These are phyloP conservation scores for Scaptomyza hsui DNA, from an alignment of 1,140 invertebrate genomes.

Conservation along the genomic window DNA sequence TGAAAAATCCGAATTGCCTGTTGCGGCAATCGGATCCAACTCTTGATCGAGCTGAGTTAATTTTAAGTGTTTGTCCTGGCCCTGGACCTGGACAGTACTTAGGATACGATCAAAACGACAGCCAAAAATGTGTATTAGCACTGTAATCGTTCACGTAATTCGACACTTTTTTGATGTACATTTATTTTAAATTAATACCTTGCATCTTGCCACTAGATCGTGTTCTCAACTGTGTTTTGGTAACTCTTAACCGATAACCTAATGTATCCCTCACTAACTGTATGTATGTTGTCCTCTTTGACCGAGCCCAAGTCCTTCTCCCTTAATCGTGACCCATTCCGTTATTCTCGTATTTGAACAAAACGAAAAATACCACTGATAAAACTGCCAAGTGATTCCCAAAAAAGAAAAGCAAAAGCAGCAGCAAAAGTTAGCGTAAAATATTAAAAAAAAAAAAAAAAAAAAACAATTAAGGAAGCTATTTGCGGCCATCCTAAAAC, in stretches of 20 bases:
- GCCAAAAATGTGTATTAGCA: background rate
- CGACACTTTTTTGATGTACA: conserved; percentile 27
- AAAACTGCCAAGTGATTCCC: conserved; percentile 69
- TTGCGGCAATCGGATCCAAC: conserved; percentile 41
- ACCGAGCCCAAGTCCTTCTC: background rate
- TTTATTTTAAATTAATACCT: conserved; percentile 37
- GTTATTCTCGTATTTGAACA: conserved; percentile 8
- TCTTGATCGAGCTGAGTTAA: conserved; percentile 14
- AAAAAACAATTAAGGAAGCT: background rate
- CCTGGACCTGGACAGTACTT: background rate
- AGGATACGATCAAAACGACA: too few species aligned
- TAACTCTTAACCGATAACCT: conserved; percentile 41
- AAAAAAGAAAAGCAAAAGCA: conserved; percentile 18
- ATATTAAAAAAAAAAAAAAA: background rate
- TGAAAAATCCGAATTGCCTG: conserved; percentile 45
- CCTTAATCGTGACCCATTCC: background rate
- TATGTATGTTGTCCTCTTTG: background rate
- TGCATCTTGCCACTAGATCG: conserved; percentile 60
- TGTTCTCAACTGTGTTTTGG: conserved; percentile 48
- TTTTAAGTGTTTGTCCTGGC: background rate
- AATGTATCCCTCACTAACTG: conserved; percentile 49
- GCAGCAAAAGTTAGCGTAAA: conserved; percentile 11
- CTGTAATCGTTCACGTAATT: background rate
- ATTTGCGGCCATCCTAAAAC: background rate
- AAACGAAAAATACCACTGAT: conserved; percentile 47